Evolutionary conservation across 2,888 invertebrate species (phyloP).

Genomic region (Apocheima hispidaria): DNA sequence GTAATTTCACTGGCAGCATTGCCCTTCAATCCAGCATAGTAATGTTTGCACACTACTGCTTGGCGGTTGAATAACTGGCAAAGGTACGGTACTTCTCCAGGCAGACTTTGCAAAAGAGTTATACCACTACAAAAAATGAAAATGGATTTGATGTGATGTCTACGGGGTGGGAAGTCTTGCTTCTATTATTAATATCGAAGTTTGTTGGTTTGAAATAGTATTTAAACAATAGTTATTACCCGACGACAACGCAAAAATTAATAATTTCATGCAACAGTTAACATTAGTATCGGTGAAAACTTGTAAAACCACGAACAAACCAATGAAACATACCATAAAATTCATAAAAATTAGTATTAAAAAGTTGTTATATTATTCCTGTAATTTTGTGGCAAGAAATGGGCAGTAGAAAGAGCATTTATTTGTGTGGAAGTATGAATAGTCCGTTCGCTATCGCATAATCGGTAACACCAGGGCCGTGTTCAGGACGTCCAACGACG

Average conservation of each 20-base stretch:
- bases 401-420: conserved; percentile 22
- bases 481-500: too few relatives aligned
- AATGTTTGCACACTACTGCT: too few relatives aligned
- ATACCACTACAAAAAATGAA: too few relatives aligned
- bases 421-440: background rate
- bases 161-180: background rate
- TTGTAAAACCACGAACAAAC: background rate
- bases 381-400: conserved; percentile 30
- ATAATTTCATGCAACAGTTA: background rate
- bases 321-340: too few relatives aligned
- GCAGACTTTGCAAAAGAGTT: too few relatives aligned
- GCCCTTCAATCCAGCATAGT: too few relatives aligned
- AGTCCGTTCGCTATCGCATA: too few relatives aligned
- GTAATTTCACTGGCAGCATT: too few relatives aligned
- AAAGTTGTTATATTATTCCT: conserved; percentile 13
- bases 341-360: background rate
- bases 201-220: background rate
- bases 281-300: background rate
- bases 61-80: too few relatives aligned
- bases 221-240: background rate
- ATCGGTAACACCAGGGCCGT: too few relatives aligned
- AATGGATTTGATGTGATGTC: background rate
- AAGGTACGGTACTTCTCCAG: too few relatives aligned
- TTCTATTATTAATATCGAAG: background rate
- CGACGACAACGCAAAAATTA: background rate